Conservation (phyloP, 2,888 invertebrate genomes). For the Melikaiella ostensackeni region DNA sequence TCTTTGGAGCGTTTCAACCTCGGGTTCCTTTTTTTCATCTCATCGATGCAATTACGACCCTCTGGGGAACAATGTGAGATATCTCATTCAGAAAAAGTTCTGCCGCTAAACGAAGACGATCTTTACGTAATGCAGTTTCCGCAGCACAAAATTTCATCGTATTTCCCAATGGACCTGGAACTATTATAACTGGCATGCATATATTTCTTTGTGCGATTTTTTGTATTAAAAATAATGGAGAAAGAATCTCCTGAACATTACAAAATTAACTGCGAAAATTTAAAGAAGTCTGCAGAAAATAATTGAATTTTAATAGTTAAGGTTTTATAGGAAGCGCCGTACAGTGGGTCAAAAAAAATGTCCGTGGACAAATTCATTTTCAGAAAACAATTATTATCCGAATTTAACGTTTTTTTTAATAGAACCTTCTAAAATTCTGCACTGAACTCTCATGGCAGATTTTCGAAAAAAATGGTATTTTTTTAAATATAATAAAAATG, state of each 20-base stretch:
- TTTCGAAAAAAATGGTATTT: too few relatives aligned
- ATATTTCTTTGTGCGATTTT: conserved; percentile 20
- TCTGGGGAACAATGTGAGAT: conserved; percentile 39
- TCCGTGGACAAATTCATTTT: too few relatives aligned
- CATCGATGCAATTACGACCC: conserved; percentile 40
- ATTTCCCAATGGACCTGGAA: conserved; percentile 18
- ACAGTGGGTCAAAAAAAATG: too few relatives aligned
- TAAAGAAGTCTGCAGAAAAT: not conserved
- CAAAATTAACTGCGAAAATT: not conserved
- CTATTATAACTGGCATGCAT: not conserved
- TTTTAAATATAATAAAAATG: too few relatives aligned
- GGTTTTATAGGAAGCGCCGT: too few relatives aligned
- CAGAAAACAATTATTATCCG: too few relatives aligned
- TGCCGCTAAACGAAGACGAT: conserved; percentile 26
- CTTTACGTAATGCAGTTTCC: conserved; percentile 38
- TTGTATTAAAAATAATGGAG: conserved; percentile 1
- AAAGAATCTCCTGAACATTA: not conserved
- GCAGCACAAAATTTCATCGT: conserved; percentile 25
- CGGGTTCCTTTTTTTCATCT: conserved; percentile 31
- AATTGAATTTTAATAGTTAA: not conserved
- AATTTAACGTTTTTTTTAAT: too few relatives aligned
- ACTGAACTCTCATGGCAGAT: too few relatives aligned
- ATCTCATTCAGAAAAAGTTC: conserved; percentile 38
- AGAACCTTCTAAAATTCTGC: too few relatives aligned
- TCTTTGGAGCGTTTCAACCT: conserved; percentile 34